Evolutionary conservation across 35 echinoderm and acorn worm species (phyloP).

Genomic region (Ophiothrix spiculata): DNA sequence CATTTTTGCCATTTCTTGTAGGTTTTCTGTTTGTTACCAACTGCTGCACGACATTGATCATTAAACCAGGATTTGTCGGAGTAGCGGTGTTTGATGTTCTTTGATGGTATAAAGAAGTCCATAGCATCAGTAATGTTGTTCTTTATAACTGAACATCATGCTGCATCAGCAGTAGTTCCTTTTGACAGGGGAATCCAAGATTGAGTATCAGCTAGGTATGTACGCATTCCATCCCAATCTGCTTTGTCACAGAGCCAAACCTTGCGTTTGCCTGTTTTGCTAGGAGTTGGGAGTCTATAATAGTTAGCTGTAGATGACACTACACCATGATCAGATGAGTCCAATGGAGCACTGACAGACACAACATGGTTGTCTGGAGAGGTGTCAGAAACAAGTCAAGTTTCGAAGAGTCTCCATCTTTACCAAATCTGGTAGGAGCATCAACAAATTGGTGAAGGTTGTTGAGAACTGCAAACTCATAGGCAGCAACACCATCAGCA

Average conservation of each 20-base stretch:
- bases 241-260: background rate
- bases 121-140: background rate
- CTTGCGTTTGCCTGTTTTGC: background rate
- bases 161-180: too few species aligned
- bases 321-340: background rate
- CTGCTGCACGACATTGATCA: background rate
- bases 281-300: background rate
- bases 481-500: background rate
- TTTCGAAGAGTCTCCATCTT: background rate
- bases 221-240: background rate
- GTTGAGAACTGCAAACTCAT: background rate
- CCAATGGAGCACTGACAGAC: background rate
- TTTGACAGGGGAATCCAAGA: background rate
- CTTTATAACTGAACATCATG: background rate
- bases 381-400: background rate
- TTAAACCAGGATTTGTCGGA: background rate
- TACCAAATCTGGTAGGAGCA: background rate
- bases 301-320: background rate
- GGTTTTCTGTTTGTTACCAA: background rate
- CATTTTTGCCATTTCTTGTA: background rate
- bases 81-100: background rate
- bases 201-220: background rate
- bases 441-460: background rate
- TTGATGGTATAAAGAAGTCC: background rate
- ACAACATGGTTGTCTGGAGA: background rate